Evolutionary conservation across 2,797 vertebrate genomes (phyloP).

Genomic region (Cyclura pinguis): DNA sequence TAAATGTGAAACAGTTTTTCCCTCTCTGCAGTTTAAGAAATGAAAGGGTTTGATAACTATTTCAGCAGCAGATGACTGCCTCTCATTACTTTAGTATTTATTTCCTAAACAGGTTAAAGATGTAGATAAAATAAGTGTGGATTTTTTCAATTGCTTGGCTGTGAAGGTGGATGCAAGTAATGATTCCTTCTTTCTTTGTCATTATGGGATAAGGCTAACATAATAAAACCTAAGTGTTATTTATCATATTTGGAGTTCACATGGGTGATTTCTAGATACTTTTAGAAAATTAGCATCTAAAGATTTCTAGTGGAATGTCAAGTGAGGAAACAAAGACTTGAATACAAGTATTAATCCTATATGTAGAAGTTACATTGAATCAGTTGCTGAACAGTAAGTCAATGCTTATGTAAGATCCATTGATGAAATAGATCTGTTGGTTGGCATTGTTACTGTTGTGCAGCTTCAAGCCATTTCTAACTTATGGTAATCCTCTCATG

Average conservation of each 20-base stretch:
- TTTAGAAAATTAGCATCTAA: conserved; percentile 14
- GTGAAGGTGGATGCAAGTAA: conserved; percentile 14
- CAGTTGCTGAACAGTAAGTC: too few relatives aligned
- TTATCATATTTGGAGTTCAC: neutral
- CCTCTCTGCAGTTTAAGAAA: conserved; percentile 39
- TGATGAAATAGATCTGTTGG: too few relatives aligned
- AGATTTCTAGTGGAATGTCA: neutral
- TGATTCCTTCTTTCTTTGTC: neutral
- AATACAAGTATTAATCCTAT: neutral
- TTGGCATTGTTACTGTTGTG: too few relatives aligned
- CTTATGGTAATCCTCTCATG: too few relatives aligned
- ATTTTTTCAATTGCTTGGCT: conserved; percentile 19
- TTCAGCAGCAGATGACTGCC: conserved; percentile 41
- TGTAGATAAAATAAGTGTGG: conserved; percentile 23
- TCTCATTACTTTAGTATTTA: conserved; percentile 42
- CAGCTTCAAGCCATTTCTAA: too few relatives aligned
- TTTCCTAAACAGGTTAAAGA: conserved; percentile 48
- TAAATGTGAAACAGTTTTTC: conserved; percentile 45
- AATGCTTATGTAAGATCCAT: too few relatives aligned
- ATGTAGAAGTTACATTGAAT: too few relatives aligned
- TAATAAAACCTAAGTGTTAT: conserved; percentile 25
- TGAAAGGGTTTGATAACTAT: conserved; percentile 43
- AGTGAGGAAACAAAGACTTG: neutral
- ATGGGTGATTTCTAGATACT: neutral
- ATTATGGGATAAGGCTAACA: conserved; percentile 28